Evolutionary conservation across 1,140 invertebrate species (phyloP).

Genomic region (Drosophila pachea): DNA sequence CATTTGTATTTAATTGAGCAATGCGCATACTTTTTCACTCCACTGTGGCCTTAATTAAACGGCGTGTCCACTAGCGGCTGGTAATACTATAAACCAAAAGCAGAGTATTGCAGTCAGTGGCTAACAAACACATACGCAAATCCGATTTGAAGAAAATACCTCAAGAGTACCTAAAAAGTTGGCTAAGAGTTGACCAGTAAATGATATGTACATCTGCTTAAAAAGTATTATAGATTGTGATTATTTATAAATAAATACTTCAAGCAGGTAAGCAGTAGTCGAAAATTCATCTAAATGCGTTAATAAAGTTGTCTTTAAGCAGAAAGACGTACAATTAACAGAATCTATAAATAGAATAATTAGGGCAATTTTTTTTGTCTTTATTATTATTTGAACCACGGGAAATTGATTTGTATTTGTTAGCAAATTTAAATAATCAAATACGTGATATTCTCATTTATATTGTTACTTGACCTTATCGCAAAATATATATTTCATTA

Average conservation of each 20-base stretch:
- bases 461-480: not conserved
- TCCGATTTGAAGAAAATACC: not conserved
- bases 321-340: not conserved
- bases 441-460: not conserved
- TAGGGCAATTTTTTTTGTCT: not conserved
- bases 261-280: not conserved
- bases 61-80: slow-evolving; percentile 26
- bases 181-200: too few species aligned
- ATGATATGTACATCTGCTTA: not conserved
- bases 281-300: not conserved
- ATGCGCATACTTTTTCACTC: slow-evolving; percentile 49
- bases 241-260: slow-evolving; percentile 3
- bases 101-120: slow-evolving; percentile 10
- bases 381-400: not conserved
- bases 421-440: not conserved
- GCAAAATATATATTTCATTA: not conserved
- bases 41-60: slow-evolving; percentile 52
- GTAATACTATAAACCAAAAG: slow-evolving; percentile 25
- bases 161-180: not conserved
- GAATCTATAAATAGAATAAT: slow-evolving; percentile 5
- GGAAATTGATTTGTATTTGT: not conserved
- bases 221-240: not conserved
- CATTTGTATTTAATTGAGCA: slow-evolving; percentile 72
- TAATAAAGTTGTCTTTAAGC: not conserved
- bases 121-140: not conserved